Percentiles rank a stretch among this genome's conserved stretches.
Conservation (phyloP, 2,888 invertebrate genomes). For the Euproctis similis region DNA sequence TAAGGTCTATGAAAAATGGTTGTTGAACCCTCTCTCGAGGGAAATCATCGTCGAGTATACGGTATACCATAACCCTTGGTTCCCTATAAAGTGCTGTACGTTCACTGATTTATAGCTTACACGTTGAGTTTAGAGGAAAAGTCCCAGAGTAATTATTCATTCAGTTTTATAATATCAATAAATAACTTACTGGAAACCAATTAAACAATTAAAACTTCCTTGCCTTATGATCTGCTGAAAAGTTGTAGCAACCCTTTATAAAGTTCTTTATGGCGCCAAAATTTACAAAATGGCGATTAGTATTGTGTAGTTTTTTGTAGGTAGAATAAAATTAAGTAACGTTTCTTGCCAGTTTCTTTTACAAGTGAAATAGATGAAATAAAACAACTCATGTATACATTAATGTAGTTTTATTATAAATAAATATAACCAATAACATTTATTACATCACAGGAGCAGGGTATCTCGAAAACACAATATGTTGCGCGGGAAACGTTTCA, state of each 20-base stretch:
- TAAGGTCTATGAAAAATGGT: conserved; percentile 14
- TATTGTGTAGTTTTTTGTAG: no score
- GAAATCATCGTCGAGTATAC: conserved; percentile 27
- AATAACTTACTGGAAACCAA: no score
- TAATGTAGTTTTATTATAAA: conserved; percentile 74
- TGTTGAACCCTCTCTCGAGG: conserved; percentile 16
- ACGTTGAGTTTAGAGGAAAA: no score
- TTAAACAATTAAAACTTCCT: no score
- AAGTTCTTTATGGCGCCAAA: no score
- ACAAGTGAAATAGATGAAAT: neutral
- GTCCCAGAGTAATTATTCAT: no score
- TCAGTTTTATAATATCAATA: no score
- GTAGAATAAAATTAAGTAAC: no score
- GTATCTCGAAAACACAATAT: conserved; percentile 71
- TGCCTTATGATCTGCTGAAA: no score
- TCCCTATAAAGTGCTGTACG: conserved; percentile 10
- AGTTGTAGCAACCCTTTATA: no score
- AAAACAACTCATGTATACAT: conserved; percentile 46
- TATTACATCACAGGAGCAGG: conserved; percentile 76
- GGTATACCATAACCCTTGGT: conserved; percentile 16
- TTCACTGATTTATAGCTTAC: conserved; percentile 19
- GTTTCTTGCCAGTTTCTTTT: neutral
- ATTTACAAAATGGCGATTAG: no score
- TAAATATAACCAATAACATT: conserved; percentile 77
- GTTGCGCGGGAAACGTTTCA: conserved; percentile 40